Base-by-base conservation (phyloP, 30 jellyfish, hydroid and myxozoan species). In the Aurelia aurita region DNA sequence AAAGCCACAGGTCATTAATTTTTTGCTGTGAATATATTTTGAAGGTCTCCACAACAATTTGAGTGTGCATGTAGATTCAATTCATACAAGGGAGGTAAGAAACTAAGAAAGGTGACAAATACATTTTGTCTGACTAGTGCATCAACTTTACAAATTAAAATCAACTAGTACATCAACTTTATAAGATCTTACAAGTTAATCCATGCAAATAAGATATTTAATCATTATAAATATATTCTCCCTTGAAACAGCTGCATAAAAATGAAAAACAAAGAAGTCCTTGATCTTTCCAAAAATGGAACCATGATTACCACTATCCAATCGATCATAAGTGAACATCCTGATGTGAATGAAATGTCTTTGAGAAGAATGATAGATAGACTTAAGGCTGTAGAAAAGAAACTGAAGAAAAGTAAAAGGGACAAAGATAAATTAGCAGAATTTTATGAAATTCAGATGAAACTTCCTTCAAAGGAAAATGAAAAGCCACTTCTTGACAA, bases 241-340 rank as follows among this genome's bases (percentile, higher is more conserved):
- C 32, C 12, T 12, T 23, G 12, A 59, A 59, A 59, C 22, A 16
- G 32, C 8, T 7, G 20, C 32, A n/a, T n/a, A 59, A 59, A 59
- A 59, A 59, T 59, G 72, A 59, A 59, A 20, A 59, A 59, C 72
- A 20, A 59, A 59, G 72, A 59, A 59, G 20, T 59, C 20, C 25
- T 59, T 59, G 72, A 59, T 59, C 72, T 59, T 59, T 59, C 72
- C 25, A 59, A 59, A 59, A 59, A 59, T 59, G 72, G 13, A 20
- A 9, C 72, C 13, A 9, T 20, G 25, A 59, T 59, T 20, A 59
- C 10, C n/a, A n/a, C n/a, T n/a, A 7, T 8, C 25, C 8, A 59
- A 8, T 23, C 72, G 20, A 59, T 9, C 20, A 23, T 9, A 20
- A 12, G 25, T 59, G 72, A 20, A 59, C 25, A 59, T 59, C 72